Evolutionary conservation across 1,140 invertebrate species (phyloP), one percentile per base, ranked within the genome.

Genomic region (Choristoneura fumiferana): DNA sequence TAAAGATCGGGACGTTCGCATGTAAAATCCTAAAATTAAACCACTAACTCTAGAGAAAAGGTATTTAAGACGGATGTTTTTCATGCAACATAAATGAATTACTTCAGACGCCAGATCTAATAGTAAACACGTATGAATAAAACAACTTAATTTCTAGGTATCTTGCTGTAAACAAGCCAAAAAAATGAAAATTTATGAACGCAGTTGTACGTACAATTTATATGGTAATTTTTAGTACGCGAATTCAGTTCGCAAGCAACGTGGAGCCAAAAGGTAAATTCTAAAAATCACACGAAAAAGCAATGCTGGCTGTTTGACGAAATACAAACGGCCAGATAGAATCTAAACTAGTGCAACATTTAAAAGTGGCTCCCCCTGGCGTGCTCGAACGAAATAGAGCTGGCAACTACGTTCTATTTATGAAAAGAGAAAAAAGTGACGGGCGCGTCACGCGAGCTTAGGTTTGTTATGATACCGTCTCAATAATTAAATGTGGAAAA

Each of bases 311-410:
- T 45, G 10, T 15, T 49, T 49, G 43, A 49, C 43, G 43, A 49
- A 49, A 45, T 22, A 33, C 43, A 49, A 29, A 49, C 43, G 12
- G 3, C 18, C 9, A 17, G 40, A 49, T 49, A 49, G 22, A 12
- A 49, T 49, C 22, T 49, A 33, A 49, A 49, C 43, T 49, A 49
- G 43, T 49, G 43, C n/a, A 49, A 49, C 22, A 49, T 49, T 49
- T 49, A 14, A 49, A 49, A 49, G 43, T 49, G 22, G 18, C 18
- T 49, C 10, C 22, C 8, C 17, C 39, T 29, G 2, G 40, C 40
- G 15, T 45, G 40, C n/a, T 12, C n/a, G 43, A 49, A 49, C 29
- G 43, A 18, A 49, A 49, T 49, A 29, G 17, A 49, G 8, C 43
- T 12, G 43, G 43, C 17, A 29, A 49, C 43, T 33, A 49, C n/a